Percentiles rank a stretch among this genome's conserved stretches.
Conservation (phyloP, 2,797 vertebrate genomes). For the Gymnothorax javanicus region DNA sequence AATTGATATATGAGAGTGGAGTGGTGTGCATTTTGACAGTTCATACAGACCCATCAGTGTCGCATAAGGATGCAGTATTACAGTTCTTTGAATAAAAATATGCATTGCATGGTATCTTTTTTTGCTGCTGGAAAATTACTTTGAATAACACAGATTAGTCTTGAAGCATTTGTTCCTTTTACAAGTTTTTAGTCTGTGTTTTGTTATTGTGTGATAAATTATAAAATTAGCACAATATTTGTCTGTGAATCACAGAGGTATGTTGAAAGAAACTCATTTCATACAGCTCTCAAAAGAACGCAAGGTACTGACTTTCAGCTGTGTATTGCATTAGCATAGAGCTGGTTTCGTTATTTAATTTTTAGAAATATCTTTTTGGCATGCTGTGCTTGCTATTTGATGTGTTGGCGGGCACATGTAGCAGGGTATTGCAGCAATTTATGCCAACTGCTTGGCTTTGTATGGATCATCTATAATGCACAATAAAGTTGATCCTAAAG, state of each 20-base stretch:
- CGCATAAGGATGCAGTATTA: background rate
- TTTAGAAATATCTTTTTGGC: background rate
- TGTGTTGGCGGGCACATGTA: background rate
- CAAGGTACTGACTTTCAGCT: background rate
- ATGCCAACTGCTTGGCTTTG: background rate
- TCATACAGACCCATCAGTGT: background rate
- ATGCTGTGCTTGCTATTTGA: background rate
- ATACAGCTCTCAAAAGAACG: background rate
- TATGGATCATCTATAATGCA: background rate
- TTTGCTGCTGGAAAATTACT: conserved; percentile 16
- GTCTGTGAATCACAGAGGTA: background rate
- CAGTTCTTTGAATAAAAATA: background rate
- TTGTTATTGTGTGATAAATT: background rate
- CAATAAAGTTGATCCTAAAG: background rate
- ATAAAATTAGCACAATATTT: background rate
- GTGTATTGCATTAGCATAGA: background rate
- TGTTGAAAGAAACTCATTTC: background rate
- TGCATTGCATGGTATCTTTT: background rate
- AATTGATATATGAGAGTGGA: conserved; percentile 7
- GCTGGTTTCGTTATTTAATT: background rate
- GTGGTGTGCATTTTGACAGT: conserved; percentile 2
- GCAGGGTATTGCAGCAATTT: background rate
- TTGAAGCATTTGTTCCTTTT: conserved; percentile 3
- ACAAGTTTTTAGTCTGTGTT: background rate
- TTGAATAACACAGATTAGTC: conserved; percentile 28